Evolutionary conservation across 2,113 vertebrate genomes (phyloP).

Genomic region (Alosa alosa): DNA sequence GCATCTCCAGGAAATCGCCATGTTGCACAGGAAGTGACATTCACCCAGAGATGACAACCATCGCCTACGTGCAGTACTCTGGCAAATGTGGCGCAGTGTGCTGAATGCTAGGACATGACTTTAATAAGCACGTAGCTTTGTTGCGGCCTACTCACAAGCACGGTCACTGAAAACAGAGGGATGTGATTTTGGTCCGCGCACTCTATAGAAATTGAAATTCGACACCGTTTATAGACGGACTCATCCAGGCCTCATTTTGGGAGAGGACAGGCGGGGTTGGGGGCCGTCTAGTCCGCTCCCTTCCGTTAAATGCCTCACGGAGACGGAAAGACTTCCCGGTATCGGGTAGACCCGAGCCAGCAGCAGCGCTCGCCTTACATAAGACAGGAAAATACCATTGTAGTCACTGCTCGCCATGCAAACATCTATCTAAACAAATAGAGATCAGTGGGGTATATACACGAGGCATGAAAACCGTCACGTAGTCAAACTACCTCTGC

Average conservation of each 20-base stretch:
- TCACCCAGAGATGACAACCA: background rate
- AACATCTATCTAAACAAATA: background rate
- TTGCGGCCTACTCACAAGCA: background rate
- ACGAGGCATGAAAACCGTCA: background rate
- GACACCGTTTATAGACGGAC: background rate
- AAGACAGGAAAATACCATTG: background rate
- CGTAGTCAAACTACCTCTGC: background rate
- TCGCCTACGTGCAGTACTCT: background rate
- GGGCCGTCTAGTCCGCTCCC: no score
- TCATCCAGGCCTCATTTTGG: background rate
- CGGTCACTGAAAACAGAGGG: background rate
- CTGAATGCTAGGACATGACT: background rate
- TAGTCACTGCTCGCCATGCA: background rate
- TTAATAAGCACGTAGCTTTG: slow-evolving; percentile 4
- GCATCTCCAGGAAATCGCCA: background rate
- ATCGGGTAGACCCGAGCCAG: background rate
- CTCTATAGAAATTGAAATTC: background rate
- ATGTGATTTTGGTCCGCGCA: background rate
- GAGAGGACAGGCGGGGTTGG: background rate
- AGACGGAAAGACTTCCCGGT: background rate
- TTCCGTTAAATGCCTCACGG: no score
- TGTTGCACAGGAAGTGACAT: background rate
- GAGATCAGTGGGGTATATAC: background rate
- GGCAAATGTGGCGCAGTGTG: background rate
- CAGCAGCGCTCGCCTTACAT: background rate